These are phyloP conservation scores for Leptinotarsa peninsularis DNA, from an alignment of 2,888 invertebrate species.

Conservation along the genomic window DNA sequence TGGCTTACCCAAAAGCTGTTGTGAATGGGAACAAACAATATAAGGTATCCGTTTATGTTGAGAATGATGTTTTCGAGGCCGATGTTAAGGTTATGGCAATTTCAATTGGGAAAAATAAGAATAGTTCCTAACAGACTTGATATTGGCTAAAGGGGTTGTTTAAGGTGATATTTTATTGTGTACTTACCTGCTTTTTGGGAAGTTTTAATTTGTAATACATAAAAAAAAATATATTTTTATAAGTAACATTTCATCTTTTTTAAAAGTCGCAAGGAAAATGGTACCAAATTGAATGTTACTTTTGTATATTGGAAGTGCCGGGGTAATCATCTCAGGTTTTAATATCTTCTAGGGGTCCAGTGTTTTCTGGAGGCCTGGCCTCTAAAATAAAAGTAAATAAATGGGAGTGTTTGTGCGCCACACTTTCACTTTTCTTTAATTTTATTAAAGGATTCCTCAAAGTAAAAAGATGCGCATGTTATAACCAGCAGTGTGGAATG, in stretches of 20 bases:
- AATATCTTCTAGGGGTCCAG: no score
- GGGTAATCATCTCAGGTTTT: no score
- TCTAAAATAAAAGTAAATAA: no score
- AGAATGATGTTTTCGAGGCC: conserved; percentile 55
- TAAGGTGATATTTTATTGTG: not conserved
- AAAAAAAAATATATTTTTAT: not conserved
- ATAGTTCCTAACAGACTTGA: not conserved
- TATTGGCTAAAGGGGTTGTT: not conserved
- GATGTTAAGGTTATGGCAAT: conserved; percentile 51
- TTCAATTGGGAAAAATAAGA: not conserved
- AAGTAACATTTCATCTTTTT: not conserved
- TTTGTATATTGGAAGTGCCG: no score
- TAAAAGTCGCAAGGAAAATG: no score
- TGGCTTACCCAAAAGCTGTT: conserved; percentile 46
- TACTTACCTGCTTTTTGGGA: conserved; percentile 1
- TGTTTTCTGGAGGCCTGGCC: no score
- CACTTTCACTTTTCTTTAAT: no score
- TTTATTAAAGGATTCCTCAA: no score
- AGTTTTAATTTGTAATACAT: not conserved
- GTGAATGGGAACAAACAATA: conserved; percentile 40
- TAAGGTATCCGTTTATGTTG: conserved; percentile 54
- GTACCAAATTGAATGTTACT: no score
- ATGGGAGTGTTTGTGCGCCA: no score
- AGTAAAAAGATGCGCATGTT: no score
- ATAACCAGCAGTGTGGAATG: no score